These are phyloP conservation scores for Epizoanthus stellaris DNA, from an alignment of 92 coral and sea anemone species.

Conservation along the genomic window DNA sequence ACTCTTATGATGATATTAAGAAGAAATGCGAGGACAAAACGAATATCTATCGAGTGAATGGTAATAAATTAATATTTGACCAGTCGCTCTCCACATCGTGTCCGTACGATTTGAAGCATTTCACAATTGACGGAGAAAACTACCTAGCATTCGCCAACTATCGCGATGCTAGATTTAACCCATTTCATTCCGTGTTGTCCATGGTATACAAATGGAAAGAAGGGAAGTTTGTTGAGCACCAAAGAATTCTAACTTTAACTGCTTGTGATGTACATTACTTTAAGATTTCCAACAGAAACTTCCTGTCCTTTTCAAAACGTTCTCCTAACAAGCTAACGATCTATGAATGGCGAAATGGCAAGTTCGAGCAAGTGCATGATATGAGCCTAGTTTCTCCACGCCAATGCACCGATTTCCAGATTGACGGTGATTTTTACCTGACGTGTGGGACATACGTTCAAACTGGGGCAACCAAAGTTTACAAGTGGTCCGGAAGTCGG, in stretches of 20 bases:
- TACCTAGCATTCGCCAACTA: constrained; percentile 33
- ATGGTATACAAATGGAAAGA: constrained; percentile 35
- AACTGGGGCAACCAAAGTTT: too few relatives aligned
- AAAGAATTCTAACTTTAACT: not conserved
- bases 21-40: not conserved
- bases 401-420: too few relatives aligned
- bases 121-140: constrained; percentile 32
- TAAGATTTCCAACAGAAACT: too few relatives aligned
- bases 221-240: not conserved
- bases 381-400: too few relatives aligned
- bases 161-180: constrained; percentile 12
- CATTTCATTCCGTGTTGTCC: constrained; percentile 1
- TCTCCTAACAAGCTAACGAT: too few relatives aligned
- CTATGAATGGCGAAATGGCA: too few relatives aligned
- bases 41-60: constrained; percentile 34
- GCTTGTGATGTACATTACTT: too few relatives aligned
- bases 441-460: too few relatives aligned
- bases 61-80: constrained; percentile 11
- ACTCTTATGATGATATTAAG: not conserved
- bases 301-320: too few relatives aligned
- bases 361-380: too few relatives aligned
- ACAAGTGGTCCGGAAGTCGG: too few relatives aligned
- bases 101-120: constrained; percentile 22
- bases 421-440: too few relatives aligned
- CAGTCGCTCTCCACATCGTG: constrained; percentile 11